Evolutionary conservation across 64 coral and sea anemone genomes (phyloP).

Genomic region (Actinia equina): DNA sequence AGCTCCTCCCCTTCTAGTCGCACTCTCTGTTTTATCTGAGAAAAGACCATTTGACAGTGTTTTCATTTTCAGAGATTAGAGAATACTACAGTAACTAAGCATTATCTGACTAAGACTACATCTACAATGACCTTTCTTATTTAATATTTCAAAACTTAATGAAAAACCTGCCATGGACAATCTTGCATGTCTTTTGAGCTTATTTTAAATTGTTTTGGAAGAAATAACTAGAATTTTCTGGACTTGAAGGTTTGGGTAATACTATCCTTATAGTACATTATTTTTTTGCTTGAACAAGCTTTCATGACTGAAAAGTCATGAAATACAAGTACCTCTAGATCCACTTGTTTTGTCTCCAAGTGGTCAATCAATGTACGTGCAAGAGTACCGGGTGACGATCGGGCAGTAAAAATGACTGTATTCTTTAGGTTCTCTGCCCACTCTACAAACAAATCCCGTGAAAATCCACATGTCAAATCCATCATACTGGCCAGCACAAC

Average conservation of each 20-base stretch:
- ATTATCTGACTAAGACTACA: too few relatives aligned
- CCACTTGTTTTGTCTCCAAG: constrained; percentile 66
- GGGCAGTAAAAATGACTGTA: constrained; percentile 77
- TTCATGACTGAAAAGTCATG: background rate
- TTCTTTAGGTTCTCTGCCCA: constrained; percentile 89
- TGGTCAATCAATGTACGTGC: constrained; percentile 90
- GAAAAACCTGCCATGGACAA: too few relatives aligned
- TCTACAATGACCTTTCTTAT: too few relatives aligned
- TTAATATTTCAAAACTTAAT: too few relatives aligned
- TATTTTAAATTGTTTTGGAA: too few relatives aligned
- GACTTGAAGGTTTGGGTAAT: too few relatives aligned
- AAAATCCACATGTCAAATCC: constrained; percentile 88
- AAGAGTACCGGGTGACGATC: constrained; percentile 80
- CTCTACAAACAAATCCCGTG: constrained; percentile 84
- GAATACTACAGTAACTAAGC: too few relatives aligned
- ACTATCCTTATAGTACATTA: too few relatives aligned
- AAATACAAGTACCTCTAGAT: constrained; percentile 75
- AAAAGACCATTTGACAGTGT: background rate
- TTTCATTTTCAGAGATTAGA: background rate
- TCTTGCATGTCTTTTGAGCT: too few relatives aligned
- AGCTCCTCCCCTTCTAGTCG: constrained; percentile 87
- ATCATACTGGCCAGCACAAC: constrained; percentile 86
- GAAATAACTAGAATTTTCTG: too few relatives aligned
- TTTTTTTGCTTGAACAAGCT: background rate
- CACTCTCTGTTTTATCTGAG: constrained; percentile 83